Conservation (phyloP, 2,888 invertebrate species). For the Sesia apiformis region DNA sequence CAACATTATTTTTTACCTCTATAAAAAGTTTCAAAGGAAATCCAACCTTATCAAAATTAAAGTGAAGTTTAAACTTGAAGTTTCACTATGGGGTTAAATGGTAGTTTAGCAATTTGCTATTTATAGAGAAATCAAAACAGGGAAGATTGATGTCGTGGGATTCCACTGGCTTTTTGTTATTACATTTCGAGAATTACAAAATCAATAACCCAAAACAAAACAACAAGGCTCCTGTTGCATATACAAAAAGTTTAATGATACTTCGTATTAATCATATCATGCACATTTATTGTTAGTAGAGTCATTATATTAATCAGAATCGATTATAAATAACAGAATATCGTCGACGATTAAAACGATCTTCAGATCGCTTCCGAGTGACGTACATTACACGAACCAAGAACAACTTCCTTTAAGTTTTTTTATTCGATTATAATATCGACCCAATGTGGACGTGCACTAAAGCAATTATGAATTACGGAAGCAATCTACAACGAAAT, state of each 20-base stretch:
- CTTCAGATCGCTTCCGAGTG: no score
- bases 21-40: conserved; percentile 17
- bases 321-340: no score
- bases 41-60: conserved; percentile 7
- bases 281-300: no score
- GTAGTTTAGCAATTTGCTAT: conserved; percentile 46
- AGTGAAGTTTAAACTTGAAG: conserved; percentile 14
- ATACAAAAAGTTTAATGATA: no score
- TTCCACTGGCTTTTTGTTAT: conserved; percentile 31
- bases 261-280: no score
- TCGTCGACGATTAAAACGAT: no score
- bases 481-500: conserved; percentile 42
- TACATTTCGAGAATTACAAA: background rate
- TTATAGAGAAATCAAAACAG: conserved; percentile 61
- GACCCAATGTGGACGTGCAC: conserved; percentile 20
- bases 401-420: conserved; percentile 8
- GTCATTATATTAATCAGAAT: no score
- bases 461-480: conserved; percentile 42
- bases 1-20: conserved; percentile 23
- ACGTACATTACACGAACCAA: conserved; percentile 7
- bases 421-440: conserved; percentile 11
- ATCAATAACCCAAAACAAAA: background rate
- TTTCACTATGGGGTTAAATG: background rate
- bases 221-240: no score
- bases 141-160: conserved; percentile 51